Percentiles rank a stretch among this genome's conserved stretches.
Evolutionary conservation across 2,888 invertebrate species (phyloP).

Genomic region (Pelosia muscerda): DNA sequence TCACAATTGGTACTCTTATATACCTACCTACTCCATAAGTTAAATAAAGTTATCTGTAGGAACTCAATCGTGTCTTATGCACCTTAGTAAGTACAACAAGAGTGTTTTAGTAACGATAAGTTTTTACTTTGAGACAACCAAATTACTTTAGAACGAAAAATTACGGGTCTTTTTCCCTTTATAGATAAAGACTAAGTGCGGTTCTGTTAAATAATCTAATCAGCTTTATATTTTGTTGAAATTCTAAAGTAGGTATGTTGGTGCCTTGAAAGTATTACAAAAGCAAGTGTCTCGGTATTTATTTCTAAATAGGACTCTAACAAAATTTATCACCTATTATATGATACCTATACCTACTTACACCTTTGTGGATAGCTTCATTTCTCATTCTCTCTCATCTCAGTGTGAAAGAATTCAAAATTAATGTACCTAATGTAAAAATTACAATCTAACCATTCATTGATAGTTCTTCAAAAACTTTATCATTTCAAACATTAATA

Average conservation of each 20-base stretch:
- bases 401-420: no score
- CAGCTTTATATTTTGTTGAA: not conserved
- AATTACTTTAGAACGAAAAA: slow-evolving; percentile 20
- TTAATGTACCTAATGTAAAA: no score
- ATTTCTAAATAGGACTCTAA: not conserved
- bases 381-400: no score
- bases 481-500: no score
- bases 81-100: not conserved
- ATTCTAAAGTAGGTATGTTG: not conserved
- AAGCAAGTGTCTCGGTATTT: not conserved
- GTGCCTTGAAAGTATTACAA: not conserved
- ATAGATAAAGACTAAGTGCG: slow-evolving; percentile 37
- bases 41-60: not conserved
- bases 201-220: slow-evolving; percentile 58
- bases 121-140: slow-evolving; percentile 21
- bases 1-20: not conserved
- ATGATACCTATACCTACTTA: no score
- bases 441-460: not conserved
- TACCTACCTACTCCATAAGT: not conserved
- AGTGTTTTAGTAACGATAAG: slow-evolving; percentile 29
- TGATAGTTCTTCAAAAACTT: no score
- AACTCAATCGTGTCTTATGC: not conserved
- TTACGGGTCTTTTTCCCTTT: slow-evolving; percentile 25
- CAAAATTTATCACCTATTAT: no score
- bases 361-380: no score